Evolutionary conservation across 2,797 vertebrate species (phyloP).

Genomic region (Macroramphosus scolopax): DNA sequence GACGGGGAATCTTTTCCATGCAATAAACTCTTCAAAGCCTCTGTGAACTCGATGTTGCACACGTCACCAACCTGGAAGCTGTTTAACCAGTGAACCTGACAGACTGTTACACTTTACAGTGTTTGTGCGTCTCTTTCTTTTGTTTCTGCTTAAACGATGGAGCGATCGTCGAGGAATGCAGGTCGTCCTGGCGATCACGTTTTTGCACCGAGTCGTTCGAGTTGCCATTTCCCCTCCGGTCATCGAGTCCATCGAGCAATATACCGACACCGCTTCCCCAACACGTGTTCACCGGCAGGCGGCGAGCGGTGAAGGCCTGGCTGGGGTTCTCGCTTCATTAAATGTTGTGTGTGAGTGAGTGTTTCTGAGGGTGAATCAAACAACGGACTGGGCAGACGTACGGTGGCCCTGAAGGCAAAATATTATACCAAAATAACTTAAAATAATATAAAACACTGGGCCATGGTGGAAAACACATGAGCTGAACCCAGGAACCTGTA

Average conservation of each 20-base stretch:
- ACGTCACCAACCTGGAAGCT: too few relatives aligned
- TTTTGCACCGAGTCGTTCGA: constrained; percentile 43
- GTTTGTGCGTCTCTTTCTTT: too few relatives aligned
- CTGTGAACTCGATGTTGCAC: too few relatives aligned
- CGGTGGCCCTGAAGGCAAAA: constrained; percentile 1
- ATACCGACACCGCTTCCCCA: constrained; percentile 22
- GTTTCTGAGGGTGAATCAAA: constrained; percentile 9
- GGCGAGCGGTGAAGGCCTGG: neutral
- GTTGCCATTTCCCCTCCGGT: constrained; percentile 1
- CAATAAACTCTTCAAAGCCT: too few relatives aligned
- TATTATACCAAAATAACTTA: constrained; percentile 1
- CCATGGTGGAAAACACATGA: neutral
- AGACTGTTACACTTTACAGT: too few relatives aligned
- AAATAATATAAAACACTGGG: neutral
- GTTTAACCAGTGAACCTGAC: too few relatives aligned
- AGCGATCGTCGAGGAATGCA: constrained; percentile 53
- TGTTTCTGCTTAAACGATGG: constrained; percentile 40
- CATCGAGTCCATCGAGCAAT: constrained; percentile 41
- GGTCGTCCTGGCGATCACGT: constrained; percentile 50
- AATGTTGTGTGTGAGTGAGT: constrained; percentile 30
- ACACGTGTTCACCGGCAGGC: constrained; percentile 14
- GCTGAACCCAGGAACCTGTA: too few relatives aligned
- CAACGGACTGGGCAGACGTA: neutral
- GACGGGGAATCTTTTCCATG: too few relatives aligned
- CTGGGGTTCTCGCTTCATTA: constrained; percentile 27